These are phyloP conservation scores for Trimorus sp. DNA, from an alignment of 2,888 invertebrate genomes.

Conservation along the genomic window DNA sequence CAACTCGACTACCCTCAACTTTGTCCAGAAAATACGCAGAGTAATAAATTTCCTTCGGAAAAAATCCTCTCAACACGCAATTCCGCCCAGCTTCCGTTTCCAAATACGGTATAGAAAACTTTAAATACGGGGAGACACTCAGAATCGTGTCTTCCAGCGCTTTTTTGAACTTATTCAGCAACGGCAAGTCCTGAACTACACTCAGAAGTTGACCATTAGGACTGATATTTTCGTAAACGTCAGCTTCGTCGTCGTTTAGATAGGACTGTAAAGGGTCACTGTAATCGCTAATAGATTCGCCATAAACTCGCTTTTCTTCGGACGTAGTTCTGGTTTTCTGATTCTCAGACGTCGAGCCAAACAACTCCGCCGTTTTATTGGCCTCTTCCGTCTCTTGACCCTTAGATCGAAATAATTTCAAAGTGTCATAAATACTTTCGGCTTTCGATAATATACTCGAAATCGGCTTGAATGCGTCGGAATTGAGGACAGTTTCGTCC, in stretches of 20 bases:
- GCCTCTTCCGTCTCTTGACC: constrained; percentile 48
- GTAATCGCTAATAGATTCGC: constrained; percentile 87
- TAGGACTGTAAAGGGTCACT: constrained; percentile 90
- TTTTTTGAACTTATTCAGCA: constrained; percentile 88
- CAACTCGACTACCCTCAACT: constrained; percentile 72
- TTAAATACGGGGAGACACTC: constrained; percentile 93
- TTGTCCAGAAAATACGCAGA: constrained; percentile 85
- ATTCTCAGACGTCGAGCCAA: constrained; percentile 49
- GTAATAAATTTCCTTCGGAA: constrained; percentile 88
- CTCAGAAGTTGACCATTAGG: constrained; percentile 80
- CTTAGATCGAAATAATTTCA: constrained; percentile 77
- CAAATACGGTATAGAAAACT: constrained; percentile 92
- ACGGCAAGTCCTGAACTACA: constrained; percentile 84
- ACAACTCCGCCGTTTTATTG: constrained; percentile 69
- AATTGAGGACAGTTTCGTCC: constrained; percentile 1
- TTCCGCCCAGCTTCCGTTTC: constrained; percentile 92
- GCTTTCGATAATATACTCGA: constrained; percentile 72
- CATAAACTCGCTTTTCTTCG: constrained; percentile 80
- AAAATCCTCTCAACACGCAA: constrained; percentile 88
- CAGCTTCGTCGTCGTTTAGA: constrained; percentile 81
- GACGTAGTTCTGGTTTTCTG: constrained; percentile 62
- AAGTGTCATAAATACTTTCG: constrained; percentile 77
- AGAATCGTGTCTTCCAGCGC: constrained; percentile 88
- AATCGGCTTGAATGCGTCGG: constrained; percentile 60
- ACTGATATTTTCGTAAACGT: constrained; percentile 77